Base-by-base conservation (phyloP, 2,888 invertebrate species). In the Cantharis rufa region DNA sequence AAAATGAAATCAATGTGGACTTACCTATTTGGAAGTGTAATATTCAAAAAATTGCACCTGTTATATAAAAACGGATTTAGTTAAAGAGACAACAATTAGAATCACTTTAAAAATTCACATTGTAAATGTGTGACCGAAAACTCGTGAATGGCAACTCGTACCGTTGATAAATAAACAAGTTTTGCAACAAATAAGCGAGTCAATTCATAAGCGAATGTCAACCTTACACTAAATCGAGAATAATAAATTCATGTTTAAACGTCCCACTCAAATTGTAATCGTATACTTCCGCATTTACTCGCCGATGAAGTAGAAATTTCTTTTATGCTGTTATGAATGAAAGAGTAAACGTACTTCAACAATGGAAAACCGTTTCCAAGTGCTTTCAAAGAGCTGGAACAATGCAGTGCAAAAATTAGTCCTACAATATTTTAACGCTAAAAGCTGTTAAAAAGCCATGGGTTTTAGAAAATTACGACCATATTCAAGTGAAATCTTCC, bases 171-270 rank as follows among this genome's bases (percentile, higher is more conserved):
- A 48, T 48, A 48, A 66, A 66, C 16, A n/a, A 16, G 18, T 66
- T 66, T 66, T 66, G 64, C 64, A 21, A 66, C 64, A 63, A 63
- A 18, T 66, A 21, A 66, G 18, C 64, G 64, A 66, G 18, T 66
- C 11, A 66, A 66, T 21, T 24, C 24, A 21, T 21, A 21, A 66
- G 21, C 73, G 48, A 71, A 78, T 72, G 70, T 63, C 75, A 72
- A 72, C 32, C 68, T 27, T 48, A 48, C 69, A 72, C 72, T 70
- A 70, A 73, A 71, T 70, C 73, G 71, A 74, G 72, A 75, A 78
- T 75, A 78, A 70, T 73, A 76, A 73, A 78, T 76, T 76, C 74
- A 76, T 76, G 78, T 78, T 78, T 74, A 72, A 78, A 78, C 78
- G 64, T 78, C 78, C 78, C 78, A 78, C 78, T 78, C 78, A 78